These are phyloP conservation scores for Lasioglossum marginatum DNA, from an alignment of 2,888 invertebrate species.

Conservation along the genomic window DNA sequence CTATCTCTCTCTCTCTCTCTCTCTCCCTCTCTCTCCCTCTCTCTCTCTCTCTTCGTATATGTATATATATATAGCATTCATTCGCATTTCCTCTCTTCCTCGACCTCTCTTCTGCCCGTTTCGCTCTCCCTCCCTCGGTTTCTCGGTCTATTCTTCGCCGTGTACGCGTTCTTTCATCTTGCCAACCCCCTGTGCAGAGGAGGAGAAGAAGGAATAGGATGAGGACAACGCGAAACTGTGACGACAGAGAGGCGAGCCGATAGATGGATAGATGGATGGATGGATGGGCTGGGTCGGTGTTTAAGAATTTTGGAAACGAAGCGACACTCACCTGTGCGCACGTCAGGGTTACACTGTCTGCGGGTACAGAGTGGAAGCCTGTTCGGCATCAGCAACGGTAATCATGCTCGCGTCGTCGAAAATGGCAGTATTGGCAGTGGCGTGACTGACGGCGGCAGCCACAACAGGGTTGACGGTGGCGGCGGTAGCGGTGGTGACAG, in stretches of 20 bases:
- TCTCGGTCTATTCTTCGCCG: not conserved
- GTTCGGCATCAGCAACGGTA: slow-evolving; percentile 57
- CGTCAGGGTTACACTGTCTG: slow-evolving; percentile 62
- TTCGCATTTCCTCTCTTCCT: slow-evolving; percentile 7
- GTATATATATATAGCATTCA: not conserved
- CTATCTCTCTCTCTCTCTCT: slow-evolving; percentile 13
- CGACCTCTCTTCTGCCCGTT: not conserved
- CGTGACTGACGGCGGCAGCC: slow-evolving; percentile 45
- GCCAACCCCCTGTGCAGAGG: not conserved
- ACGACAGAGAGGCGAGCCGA: not conserved
- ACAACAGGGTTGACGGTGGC: slow-evolving; percentile 34
- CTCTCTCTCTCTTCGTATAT: not conserved
- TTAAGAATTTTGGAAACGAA: not conserved
- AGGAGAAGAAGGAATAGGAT: not conserved
- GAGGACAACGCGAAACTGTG: not conserved
- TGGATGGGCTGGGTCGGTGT: slow-evolving; percentile 30
- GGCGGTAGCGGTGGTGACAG: slow-evolving; percentile 14
- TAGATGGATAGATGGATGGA: not conserved
- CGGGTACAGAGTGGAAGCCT: slow-evolving; percentile 58
- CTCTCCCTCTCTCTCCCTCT: not conserved
- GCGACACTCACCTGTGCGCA: slow-evolving; percentile 58
- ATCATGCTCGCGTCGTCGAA: slow-evolving; percentile 48
- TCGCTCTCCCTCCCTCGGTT: slow-evolving; percentile 6
- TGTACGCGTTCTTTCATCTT: not conserved
- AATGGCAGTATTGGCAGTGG: slow-evolving; percentile 74